A percentile compares a stretch with the other conserved stretches of the same genome.
These are phyloP conservation scores for human (Homo sapiens) DNA, from an alignment of 2,113 vertebrate species.

Conservation along the genomic window GRCh38 chr16:25694001-25694500, in stretches of 20 bases:
- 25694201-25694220: constrained; percentile 53
- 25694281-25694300: constrained; percentile 47
- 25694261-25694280: constrained; percentile 73
- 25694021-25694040: background rate
- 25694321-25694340: constrained; percentile 14
- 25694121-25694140: constrained; percentile 16
- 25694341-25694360: constrained; percentile 10
- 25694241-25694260: background rate
- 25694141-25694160: constrained; percentile 75
- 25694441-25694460: constrained; percentile 67
- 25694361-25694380: constrained; percentile 53
- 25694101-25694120: background rate
- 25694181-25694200: constrained; percentile 52
- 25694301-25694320: constrained; percentile 61
- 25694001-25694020: background rate
- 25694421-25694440: constrained; percentile 55
- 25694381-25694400: constrained; percentile 23
- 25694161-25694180: constrained; percentile 55
- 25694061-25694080: background rate
- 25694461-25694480: constrained; percentile 74
- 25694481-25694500: constrained; percentile 66
- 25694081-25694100: background rate
- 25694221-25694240: constrained; percentile 10
- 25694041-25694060: background rate
- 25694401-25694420: constrained; percentile 38